Evolutionary conservation across 2,113 vertebrate genomes (phyloP), one percentile per base, ranked within the genome.

Genomic region (Nothocercus nigrocapillus): DNA sequence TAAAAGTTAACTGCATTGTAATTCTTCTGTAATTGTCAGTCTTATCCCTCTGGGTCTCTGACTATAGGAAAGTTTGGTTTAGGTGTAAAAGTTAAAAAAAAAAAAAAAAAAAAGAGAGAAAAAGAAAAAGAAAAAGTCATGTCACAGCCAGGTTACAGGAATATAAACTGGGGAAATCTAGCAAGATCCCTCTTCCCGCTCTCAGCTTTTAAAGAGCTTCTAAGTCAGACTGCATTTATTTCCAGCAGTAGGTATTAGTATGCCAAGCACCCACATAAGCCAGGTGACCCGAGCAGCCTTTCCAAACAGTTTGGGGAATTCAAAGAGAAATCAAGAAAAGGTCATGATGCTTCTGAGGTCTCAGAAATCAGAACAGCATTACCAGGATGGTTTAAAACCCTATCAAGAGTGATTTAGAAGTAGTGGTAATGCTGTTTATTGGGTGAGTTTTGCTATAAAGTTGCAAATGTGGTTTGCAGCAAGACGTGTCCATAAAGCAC

Each of bases 61-160:
- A 27, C 22, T 68, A 56, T 0, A 2, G 42, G 14, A 84, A 32
- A 1, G 24, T 51, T 42, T 38, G 4, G 19, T 54, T 25, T 12
- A 74, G 2, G 9, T 21, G 7, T 34, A 2, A 17, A 68, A 25
- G 24, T 15, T 32, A 11, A 56, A 30, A 10, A 30, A 28, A 28
- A 67, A 59, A 24, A 18, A 21, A 36, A 10, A 2, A 20, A 2
- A 32, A 6, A 24, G 21, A 30, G 18, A 45, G 14, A n/a, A 19
- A 7, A 0, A 1, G 40, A 30, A 1, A 1, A 42, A 30, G 5
- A 3, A 42, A 25, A 30, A 19, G 0, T 28, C 69, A 61, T 15
- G 3, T 51, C 25, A 53, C 11, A 17, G 51, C 76, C 5, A 68
- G 11, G 15, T 62, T 11, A 32, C 7, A 6, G 84, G 38, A 51